phyloP scores from a whole-genome alignment of 2,113 vertebrate genomes.

The Steatornis caripensis region DNA sequence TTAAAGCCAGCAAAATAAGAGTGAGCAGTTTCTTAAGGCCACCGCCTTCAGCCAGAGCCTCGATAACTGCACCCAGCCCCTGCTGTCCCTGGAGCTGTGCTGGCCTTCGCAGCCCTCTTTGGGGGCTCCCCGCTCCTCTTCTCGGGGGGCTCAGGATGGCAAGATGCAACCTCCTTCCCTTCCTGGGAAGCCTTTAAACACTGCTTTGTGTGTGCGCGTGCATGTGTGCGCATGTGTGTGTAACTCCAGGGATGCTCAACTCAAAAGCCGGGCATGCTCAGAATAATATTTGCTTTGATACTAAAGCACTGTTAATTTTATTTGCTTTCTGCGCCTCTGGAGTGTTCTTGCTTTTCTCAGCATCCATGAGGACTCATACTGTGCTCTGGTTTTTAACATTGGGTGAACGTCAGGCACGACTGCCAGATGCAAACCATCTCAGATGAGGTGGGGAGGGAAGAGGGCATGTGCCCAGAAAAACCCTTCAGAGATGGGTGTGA shows the following conservation, averaged over 20 bases:
- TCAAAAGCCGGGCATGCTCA: neutral
- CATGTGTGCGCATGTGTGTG: neutral
- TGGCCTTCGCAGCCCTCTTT: neutral
- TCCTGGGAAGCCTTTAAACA: neutral
- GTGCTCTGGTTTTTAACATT: neutral
- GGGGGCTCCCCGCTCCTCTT: neutral
- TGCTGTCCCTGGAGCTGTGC: neutral
- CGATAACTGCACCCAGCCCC: neutral
- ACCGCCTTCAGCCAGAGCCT: neutral
- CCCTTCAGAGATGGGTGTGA: neutral
- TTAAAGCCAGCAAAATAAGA: neutral
- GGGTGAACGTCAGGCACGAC: neutral
- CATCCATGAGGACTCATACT: neutral
- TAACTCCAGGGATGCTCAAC: neutral
- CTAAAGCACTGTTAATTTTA: neutral
- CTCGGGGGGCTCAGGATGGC: neutral
- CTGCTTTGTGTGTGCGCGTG: neutral
- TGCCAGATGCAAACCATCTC: neutral
- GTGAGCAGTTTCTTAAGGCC: neutral
- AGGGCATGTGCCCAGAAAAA: accelerated
- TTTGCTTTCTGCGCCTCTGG: neutral
- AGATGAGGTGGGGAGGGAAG: neutral
- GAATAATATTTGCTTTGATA: neutral
- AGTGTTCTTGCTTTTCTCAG: neutral
- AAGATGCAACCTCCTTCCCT: neutral